Conservation (phyloP, 2,113 vertebrate genomes). For the Pelobates fuscus region DNA sequence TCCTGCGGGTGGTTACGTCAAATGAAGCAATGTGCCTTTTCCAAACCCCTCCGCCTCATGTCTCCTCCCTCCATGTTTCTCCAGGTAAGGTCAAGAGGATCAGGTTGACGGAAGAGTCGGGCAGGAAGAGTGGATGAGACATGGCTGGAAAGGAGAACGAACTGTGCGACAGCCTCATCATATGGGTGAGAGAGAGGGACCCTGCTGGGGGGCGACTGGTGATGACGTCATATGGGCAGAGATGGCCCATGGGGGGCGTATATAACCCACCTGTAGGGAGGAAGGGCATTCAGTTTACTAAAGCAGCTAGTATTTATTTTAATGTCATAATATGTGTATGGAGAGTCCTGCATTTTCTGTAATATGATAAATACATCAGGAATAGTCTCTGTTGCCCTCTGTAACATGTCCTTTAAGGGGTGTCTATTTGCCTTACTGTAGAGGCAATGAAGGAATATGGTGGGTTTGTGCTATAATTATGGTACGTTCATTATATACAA, state of each 20-base stretch:
- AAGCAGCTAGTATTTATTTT: too few relatives aligned
- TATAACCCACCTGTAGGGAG: background rate
- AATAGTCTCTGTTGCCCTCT: too few relatives aligned
- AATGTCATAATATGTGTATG: too few relatives aligned
- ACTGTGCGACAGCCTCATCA: slow-evolving; percentile 72
- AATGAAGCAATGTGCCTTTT: background rate
- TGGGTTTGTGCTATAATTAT: too few relatives aligned
- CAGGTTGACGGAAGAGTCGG: slow-evolving; percentile 14
- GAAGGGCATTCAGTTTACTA: too few relatives aligned
- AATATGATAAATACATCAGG: too few relatives aligned
- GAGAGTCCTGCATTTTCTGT: too few relatives aligned
- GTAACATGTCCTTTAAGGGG: too few relatives aligned
- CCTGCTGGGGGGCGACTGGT: background rate
- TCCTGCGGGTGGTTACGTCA: background rate
- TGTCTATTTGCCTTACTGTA: too few relatives aligned
- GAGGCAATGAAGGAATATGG: too few relatives aligned
- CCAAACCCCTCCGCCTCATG: background rate
- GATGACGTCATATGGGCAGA: slow-evolving; percentile 3
- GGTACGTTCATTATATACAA: too few relatives aligned
- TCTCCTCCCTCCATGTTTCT: slow-evolving; percentile 33
- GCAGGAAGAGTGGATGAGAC: slow-evolving; percentile 40
- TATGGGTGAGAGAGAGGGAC: slow-evolving; percentile 71
- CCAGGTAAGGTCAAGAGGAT: slow-evolving; percentile 41
- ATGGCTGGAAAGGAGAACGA: slow-evolving; percentile 69
- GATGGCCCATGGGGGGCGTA: background rate